Conservation (phyloP, 2,113 vertebrate genomes). For the Sturnus vulgaris region DNA sequence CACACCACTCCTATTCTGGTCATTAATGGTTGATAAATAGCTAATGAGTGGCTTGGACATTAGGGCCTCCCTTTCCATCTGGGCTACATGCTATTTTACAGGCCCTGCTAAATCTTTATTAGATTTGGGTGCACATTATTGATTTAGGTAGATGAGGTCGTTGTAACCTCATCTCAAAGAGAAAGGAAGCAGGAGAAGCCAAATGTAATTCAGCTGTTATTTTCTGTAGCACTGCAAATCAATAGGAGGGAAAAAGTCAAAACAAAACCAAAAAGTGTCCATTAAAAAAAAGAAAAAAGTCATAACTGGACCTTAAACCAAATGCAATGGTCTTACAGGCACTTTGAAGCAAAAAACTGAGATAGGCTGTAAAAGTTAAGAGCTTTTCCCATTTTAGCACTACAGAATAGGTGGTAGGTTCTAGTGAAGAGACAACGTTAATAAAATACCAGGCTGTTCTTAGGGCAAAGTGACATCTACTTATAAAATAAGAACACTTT, state of each 20-base stretch:
- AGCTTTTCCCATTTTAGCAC: not conserved
- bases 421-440: not conserved
- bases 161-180: conserved; percentile 50
- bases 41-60: conserved; percentile 40
- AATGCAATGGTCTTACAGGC: not conserved
- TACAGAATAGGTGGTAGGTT: not conserved
- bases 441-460: not conserved
- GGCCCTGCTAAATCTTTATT: conserved; percentile 59
- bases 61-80: conserved; percentile 59
- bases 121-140: conserved; percentile 63
- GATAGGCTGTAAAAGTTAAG: not conserved
- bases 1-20: not conserved
- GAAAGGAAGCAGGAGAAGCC: conserved; percentile 41
- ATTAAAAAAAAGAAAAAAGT: not conserved
- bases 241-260: not conserved
- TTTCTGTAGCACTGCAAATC: not conserved
- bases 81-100: conserved; percentile 44
- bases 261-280: not conserved
- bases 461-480: conserved; percentile 1
- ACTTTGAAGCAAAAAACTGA: not conserved
- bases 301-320: not conserved
- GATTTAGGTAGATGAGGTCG: conserved; percentile 58
- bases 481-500: conserved; percentile 12
- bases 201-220: conserved; percentile 50
- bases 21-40: conserved; percentile 50